These are phyloP conservation scores for Betta splendens DNA, from an alignment of 2,797 vertebrate species.

Conservation along the genomic window DNA sequence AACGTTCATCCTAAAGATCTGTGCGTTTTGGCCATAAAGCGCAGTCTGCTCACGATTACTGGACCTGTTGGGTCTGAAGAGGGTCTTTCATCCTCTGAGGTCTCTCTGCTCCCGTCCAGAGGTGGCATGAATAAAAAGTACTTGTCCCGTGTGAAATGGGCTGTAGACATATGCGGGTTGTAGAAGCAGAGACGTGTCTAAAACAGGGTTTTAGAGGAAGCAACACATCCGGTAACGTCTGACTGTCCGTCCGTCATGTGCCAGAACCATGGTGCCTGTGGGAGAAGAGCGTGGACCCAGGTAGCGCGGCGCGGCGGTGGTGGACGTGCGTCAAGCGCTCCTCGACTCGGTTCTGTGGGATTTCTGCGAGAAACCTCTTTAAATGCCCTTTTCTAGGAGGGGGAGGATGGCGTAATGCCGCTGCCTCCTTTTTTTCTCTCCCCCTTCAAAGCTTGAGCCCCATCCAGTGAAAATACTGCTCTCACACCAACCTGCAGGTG, in stretches of 20 bases:
- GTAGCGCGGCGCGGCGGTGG: slow-evolving; percentile 76
- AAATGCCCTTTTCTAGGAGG: slow-evolving; percentile 90
- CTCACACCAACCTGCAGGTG: slow-evolving; percentile 91
- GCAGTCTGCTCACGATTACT: slow-evolving; percentile 30
- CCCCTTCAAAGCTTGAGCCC: slow-evolving; percentile 88
- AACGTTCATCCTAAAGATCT: slow-evolving; percentile 90
- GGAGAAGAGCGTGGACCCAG: slow-evolving; percentile 81
- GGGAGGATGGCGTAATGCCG: slow-evolving; percentile 97
- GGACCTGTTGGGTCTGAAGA: slow-evolving; percentile 61
- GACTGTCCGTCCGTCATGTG: slow-evolving; percentile 82
- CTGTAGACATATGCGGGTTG: slow-evolving; percentile 83
- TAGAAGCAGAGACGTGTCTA: slow-evolving; percentile 69
- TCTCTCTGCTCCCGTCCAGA: slow-evolving; percentile 81
- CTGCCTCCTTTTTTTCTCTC: slow-evolving; percentile 82
- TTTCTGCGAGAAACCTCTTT: slow-evolving; percentile 90
- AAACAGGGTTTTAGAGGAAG: slow-evolving; percentile 75
- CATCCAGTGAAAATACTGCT: slow-evolving; percentile 97
- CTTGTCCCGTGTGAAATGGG: slow-evolving; percentile 82
- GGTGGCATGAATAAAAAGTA: slow-evolving; percentile 78
- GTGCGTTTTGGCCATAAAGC: slow-evolving; percentile 65
- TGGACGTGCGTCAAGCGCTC: slow-evolving; percentile 81
- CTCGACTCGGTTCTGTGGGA: slow-evolving; percentile 86
- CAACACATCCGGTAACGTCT: slow-evolving; percentile 82
- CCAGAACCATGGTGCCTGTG: slow-evolving; percentile 88
- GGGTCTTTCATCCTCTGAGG: slow-evolving; percentile 91